Base-by-base conservation (phyloP, 2,888 invertebrate genomes). In the Acanthosepion pharaonis region DNA sequence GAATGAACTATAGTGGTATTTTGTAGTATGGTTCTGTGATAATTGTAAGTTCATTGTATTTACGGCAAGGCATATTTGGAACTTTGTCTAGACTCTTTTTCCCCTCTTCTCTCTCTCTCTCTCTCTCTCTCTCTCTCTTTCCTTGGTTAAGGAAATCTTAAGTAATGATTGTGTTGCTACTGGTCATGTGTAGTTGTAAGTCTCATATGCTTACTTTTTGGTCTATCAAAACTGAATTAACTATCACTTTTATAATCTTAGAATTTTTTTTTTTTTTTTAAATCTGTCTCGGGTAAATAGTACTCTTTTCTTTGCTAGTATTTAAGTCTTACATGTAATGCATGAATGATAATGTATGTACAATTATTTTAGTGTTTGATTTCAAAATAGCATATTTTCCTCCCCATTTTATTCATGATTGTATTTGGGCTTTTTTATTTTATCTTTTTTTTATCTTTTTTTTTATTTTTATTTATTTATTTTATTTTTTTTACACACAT, bases 371-470 rank as follows among this genome's bases (percentile, higher is more conserved):
- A 78, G 28, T 28, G 78, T 78, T 78, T 78, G 28, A 78, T 28
- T 28, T 28, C 6, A 28, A 28, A 28, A 28, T 3, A 28, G 11
- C 3, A 3, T 11, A 78, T 78, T 78, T 64, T n/a, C 78, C 78
- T 78, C n/a, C 78, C 78, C 78, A 78, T n/a, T 78, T 78, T 78
- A 78, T 78, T 78, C n/a, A n/a, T 78, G n/a, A n/a, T n/a, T n/a
- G 78, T 78, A 78, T 15, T 78, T 78, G 9, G 78, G 78, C 15
- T 51, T 51, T 51, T 51, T 51, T 51, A 11, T 51, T 51, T 51
- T 51, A 11, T 51, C 15, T 51, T 51, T 51, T 51, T 51, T 42
- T 51, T 51, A 3, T 51, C 5, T 51, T 51, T 51, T 51, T 51
- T 51, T 51, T 51, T 51, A 11, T 51, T 51, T 51, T 51, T 51